Percentiles rank a stretch among this genome's conserved stretches.
Evolutionary conservation across 2,113 vertebrate species (phyloP).

Genomic region (Zosterops hypoxanthus): DNA sequence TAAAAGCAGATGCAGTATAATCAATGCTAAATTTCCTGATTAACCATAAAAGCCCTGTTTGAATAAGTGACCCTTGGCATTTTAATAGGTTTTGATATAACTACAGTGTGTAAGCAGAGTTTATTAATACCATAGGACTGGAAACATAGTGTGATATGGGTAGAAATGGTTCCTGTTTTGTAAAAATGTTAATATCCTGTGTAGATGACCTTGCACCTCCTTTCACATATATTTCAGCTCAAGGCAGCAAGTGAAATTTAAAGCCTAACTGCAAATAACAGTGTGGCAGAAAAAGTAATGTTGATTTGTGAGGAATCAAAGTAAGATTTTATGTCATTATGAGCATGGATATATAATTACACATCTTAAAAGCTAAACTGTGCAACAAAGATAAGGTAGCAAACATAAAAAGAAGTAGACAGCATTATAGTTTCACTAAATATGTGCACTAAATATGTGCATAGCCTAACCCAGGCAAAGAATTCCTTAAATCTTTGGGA

Average conservation of each 20-base stretch:
- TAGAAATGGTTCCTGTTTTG: neutral
- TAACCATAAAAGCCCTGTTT: slow-evolving; percentile 4
- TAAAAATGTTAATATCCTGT: neutral
- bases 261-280: slow-evolving; percentile 14
- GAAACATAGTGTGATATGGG: neutral
- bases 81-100: slow-evolving; percentile 13
- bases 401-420: neutral
- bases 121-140: neutral
- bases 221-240: slow-evolving; percentile 7
- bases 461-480: neutral
- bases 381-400: slow-evolving; percentile 26
- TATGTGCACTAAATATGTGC: neutral
- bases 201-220: slow-evolving; percentile 26
- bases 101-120: neutral
- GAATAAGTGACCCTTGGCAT: slow-evolving; percentile 17
- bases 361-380: slow-evolving; percentile 29
- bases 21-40: slow-evolving; percentile 19
- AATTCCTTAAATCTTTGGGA: slow-evolving; percentile 37
- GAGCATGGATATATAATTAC: neutral
- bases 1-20: slow-evolving; percentile 18
- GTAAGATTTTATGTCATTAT: slow-evolving; percentile 9
- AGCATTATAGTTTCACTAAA: slow-evolving; percentile 14
- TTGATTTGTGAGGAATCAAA: neutral
- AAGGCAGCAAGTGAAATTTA: slow-evolving; percentile 11
- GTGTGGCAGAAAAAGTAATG: neutral